Base-by-base conservation (phyloP, 2,888 invertebrate species). In the Margaritifera margaritifera region DNA sequence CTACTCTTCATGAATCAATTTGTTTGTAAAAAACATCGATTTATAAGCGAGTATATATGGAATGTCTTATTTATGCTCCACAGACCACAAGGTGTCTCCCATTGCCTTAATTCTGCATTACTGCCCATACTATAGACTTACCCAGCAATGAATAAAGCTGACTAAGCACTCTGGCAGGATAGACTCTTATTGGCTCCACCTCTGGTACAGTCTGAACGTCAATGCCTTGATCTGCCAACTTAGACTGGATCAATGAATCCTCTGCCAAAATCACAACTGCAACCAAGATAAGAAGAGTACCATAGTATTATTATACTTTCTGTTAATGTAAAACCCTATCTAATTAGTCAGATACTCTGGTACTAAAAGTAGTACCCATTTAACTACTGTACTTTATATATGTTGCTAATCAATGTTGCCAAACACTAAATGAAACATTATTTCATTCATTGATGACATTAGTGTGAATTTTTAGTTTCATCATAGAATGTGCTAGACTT, bases 71-170 rank as follows among this genome's bases (percentile, higher is more conserved):
- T 42, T 42, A 42, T 42, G 15, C 42, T 42, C 42, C 42, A 42
- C 42, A 42, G 42, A 42, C n/a, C n/a, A n/a, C n/a, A n/a, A n/a
- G 3, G 42, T 42, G 42, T 42, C 42, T 42, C 42, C 42, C 42
- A 42, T 3, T 42, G 11, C 42, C 42, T 42, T 8, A 42, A 42
- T 42, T 42, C 42, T 42, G 42, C 42, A 11, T 15, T 42, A 42
- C 42, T 11, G 15, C 15, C 24, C 19, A 60, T 18, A 25, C n/a
- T 18, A 52, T 20, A 31, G 25, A 78, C 80, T 62, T 71, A 88
- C 96, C 96, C 90, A 98, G 92, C 91, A 96, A 96, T 24, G 98
- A 96, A 87, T 98, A 98, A 55, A 99, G 93, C 91, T 98, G 96
- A 85, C 97, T 97, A 6, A 99, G 92, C 53, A 98, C 96, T 87